Conservation (phyloP, 1,140 invertebrate species). For the Rhopalosiphum padi region DNA sequence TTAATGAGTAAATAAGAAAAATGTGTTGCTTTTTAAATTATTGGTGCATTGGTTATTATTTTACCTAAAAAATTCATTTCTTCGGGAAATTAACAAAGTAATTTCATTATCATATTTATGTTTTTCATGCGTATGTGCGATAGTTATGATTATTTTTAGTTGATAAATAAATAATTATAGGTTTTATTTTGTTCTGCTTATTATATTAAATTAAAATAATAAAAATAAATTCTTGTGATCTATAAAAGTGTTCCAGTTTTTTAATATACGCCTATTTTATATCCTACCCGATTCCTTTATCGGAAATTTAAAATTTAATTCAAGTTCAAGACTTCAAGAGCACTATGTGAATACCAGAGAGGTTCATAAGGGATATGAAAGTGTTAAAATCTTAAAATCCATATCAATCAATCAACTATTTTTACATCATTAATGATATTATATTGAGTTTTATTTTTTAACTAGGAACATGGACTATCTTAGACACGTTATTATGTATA, state of each 20-base stretch:
- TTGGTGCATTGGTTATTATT: constrained; percentile 53
- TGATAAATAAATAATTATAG: constrained; percentile 51
- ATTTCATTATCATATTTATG: constrained; percentile 33
- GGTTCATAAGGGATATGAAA: too few relatives aligned
- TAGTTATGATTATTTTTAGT: constrained; percentile 48
- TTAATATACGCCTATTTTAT: background rate
- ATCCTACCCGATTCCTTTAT: background rate
- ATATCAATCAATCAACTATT: background rate
- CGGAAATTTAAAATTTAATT: background rate
- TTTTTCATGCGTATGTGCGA: constrained; percentile 13
- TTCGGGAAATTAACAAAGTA: constrained; percentile 47
- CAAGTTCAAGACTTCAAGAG: too few relatives aligned
- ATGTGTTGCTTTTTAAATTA: constrained; percentile 30
- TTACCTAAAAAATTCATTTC: constrained; percentile 35
- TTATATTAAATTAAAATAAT: constrained; percentile 38
- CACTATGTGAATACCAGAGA: too few relatives aligned
- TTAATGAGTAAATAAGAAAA: constrained; percentile 37
- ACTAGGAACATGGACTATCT: too few relatives aligned
- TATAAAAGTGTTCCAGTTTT: background rate
- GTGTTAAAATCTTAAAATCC: background rate
- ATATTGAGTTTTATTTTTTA: too few relatives aligned
- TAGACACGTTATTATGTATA: too few relatives aligned
- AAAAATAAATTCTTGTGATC: constrained; percentile 28
- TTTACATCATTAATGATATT: background rate
- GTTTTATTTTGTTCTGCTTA: constrained; percentile 53